Percentiles rank a stretch among this genome's conserved stretches.
These are phyloP conservation scores for Sebastes glaucus DNA, from an alignment of 2,797 vertebrate species.

Conservation along the genomic window DNA sequence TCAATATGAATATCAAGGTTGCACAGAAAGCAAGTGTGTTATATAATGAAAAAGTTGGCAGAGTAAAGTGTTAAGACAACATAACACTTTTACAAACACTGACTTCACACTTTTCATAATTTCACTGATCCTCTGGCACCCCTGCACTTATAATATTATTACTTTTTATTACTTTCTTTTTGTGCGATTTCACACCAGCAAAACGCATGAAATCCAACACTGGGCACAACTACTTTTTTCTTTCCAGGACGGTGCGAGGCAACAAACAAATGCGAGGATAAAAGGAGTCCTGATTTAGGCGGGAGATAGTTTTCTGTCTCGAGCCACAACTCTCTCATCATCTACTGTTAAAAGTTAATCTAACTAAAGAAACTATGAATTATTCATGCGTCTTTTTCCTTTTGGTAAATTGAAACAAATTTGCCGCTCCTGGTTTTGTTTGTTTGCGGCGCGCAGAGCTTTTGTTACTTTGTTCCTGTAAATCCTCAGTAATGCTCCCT, in stretches of 20 bases:
- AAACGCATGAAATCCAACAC: neutral
- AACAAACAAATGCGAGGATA: neutral
- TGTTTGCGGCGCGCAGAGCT: conserved; percentile 10
- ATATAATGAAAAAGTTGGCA: neutral
- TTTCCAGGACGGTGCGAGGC: neutral
- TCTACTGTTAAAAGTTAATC: conserved; percentile 38
- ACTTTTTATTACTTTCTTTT: neutral
- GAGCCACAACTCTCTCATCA: conserved; percentile 13
- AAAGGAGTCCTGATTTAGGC: conserved; percentile 5
- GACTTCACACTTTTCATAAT: neutral
- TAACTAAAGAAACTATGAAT: conserved; percentile 43
- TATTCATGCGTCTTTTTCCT: conserved; percentile 41
- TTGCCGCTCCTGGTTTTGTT: conserved; percentile 30
- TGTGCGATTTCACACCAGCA: neutral
- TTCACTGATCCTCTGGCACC: neutral
- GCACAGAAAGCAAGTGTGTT: neutral
- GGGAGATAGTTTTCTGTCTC: neutral
- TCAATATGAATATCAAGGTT: neutral
- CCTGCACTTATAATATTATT: neutral
- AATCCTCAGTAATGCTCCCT: conserved; percentile 17
- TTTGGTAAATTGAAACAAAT: conserved; percentile 55
- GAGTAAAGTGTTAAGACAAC: neutral
- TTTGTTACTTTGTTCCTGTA: conserved; percentile 19
- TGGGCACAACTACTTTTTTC: neutral
- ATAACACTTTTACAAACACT: neutral